Evolutionary conservation across 2,797 vertebrate species (phyloP).

Genomic region (Etheostoma perlongum): DNA sequence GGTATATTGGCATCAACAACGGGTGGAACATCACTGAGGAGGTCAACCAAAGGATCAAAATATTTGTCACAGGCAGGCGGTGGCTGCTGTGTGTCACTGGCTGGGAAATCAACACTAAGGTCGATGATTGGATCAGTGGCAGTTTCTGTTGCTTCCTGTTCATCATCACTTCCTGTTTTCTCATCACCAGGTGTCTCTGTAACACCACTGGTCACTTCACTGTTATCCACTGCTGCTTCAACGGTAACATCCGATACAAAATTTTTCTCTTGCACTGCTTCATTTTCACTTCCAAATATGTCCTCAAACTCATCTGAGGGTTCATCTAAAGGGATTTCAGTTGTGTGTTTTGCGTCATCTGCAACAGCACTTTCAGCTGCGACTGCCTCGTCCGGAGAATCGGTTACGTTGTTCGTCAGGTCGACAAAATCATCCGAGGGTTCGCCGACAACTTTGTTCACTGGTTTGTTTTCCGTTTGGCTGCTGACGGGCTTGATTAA

Average conservation of each 20-base stretch:
- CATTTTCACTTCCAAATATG: conserved; percentile 71
- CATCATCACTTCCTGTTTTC: conserved; percentile 22
- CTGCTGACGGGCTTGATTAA: conserved; percentile 52
- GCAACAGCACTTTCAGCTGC: neutral
- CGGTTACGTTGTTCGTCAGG: conserved; percentile 59
- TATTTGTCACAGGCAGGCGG: conserved; percentile 10
- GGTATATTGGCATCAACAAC: conserved; percentile 40
- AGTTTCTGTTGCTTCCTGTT: conserved; percentile 48
- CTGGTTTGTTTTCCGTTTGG: conserved; percentile 45
- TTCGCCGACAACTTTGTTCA: conserved; percentile 36
- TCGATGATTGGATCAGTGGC: conserved; percentile 49
- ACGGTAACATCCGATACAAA: conserved; percentile 30
- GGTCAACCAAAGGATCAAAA: conserved; percentile 64
- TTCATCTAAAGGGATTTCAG: conserved; percentile 52
- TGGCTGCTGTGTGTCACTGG: neutral
- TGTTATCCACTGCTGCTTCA: conserved; percentile 16
- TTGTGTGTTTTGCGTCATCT: conserved; percentile 20
- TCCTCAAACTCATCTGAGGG: conserved; percentile 73
- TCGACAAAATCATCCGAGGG: conserved; percentile 73
- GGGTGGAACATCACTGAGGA: conserved; percentile 37
- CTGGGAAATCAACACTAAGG: conserved; percentile 25
- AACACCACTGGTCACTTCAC: conserved; percentile 19
- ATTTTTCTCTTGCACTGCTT: conserved; percentile 43
- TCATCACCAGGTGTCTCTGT: conserved; percentile 25
- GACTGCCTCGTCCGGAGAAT: conserved; percentile 17